Conservation (phyloP, 1,140 invertebrate species). For the Monomorium pharaonis region DNA sequence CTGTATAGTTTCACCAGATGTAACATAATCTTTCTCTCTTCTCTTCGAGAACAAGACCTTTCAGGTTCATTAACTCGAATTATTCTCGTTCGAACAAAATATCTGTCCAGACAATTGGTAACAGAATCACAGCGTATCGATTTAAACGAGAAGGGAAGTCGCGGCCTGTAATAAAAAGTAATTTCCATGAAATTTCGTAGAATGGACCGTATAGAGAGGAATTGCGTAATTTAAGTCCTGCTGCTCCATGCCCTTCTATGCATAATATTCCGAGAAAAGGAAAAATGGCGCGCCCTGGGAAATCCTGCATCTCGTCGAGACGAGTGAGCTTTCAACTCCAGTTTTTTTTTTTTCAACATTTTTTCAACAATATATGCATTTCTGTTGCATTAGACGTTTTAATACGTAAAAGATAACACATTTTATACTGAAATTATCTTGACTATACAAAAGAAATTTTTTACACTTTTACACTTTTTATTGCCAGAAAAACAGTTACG, state of each 20-base stretch:
- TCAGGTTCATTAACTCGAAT: constrained; percentile 7
- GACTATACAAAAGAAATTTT: neutral
- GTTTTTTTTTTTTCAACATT: neutral
- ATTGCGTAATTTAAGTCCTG: constrained; percentile 64
- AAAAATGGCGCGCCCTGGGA: constrained; percentile 36
- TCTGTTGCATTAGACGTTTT: neutral
- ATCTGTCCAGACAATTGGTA: constrained; percentile 38
- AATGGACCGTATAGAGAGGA: constrained; percentile 15
- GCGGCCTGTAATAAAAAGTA: constrained; percentile 41
- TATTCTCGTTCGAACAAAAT: constrained; percentile 11
- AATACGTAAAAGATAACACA: constrained; percentile 3
- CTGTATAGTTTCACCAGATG: neutral
- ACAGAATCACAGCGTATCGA: constrained; percentile 29
- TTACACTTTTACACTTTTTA: neutral
- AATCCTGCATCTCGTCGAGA: neutral
- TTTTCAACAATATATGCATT: constrained; percentile 7
- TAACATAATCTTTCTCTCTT: neutral
- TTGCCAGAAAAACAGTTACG: neutral
- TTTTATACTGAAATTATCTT: neutral
- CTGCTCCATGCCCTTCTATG: constrained; percentile 22
- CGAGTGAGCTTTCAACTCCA: neutral
- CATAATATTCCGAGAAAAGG: constrained; percentile 68
- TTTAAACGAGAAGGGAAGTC: constrained; percentile 26
- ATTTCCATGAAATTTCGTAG: constrained; percentile 62
- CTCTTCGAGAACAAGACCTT: neutral